Conservation (phyloP, 2,888 invertebrate genomes). For the Cepaea hortensis region DNA sequence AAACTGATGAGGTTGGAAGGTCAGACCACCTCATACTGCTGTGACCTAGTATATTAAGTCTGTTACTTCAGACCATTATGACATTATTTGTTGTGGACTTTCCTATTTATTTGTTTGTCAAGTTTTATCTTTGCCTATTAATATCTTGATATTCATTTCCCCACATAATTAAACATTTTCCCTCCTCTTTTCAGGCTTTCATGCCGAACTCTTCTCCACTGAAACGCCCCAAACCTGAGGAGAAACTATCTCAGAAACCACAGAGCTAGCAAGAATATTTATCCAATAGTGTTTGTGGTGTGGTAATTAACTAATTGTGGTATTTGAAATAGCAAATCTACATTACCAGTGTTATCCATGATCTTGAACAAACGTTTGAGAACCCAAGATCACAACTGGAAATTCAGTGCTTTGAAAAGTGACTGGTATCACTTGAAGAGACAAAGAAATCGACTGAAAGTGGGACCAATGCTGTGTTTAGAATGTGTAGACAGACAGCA, state of each 20-base stretch:
- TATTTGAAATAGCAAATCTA: too few species aligned
- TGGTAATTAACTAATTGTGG: too few species aligned
- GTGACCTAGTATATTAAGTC: too few species aligned
- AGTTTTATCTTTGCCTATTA: background rate
- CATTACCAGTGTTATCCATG: too few species aligned
- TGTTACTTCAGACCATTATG: background rate
- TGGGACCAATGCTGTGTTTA: too few species aligned
- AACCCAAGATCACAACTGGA: too few species aligned
- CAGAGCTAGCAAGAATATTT: background rate
- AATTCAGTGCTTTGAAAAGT: too few species aligned
- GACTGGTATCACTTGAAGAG: too few species aligned
- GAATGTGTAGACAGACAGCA: too few species aligned
- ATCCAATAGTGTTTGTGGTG: too few species aligned
- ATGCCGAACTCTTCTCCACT: slow-evolving; percentile 30
- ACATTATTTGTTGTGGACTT: background rate
- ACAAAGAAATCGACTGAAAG: too few species aligned
- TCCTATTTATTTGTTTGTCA: background rate
- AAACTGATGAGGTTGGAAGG: background rate
- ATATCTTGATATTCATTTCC: background rate
- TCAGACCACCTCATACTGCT: background rate
- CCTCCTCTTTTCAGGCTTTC: slow-evolving; percentile 23
- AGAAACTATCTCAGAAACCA: slow-evolving; percentile 10
- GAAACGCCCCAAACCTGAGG: slow-evolving; percentile 26
- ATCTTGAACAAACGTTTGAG: too few species aligned
- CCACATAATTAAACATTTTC: background rate